phyloP scores from a whole-genome alignment of 2,113 vertebrate genomes.

The Psilopsiagon aymara region DNA sequence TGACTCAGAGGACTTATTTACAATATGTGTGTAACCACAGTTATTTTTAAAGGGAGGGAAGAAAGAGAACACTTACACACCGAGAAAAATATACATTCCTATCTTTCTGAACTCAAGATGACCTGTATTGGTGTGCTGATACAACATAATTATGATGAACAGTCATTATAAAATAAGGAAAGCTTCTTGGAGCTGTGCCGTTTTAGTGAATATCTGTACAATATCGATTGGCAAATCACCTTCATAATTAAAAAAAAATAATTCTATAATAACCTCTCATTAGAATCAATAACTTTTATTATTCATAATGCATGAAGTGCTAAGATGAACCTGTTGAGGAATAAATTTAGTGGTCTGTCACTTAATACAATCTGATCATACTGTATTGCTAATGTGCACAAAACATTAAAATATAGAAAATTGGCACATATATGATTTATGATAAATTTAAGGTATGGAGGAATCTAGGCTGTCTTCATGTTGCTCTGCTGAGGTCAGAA shows the following conservation, averaged over 20 bases:
- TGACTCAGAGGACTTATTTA: neutral
- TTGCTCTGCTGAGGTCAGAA: slow-evolving; percentile 48
- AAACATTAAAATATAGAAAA: slow-evolving; percentile 68
- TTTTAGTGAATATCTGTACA: slow-evolving; percentile 38
- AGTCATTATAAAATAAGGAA: slow-evolving; percentile 33
- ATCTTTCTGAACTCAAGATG: slow-evolving; percentile 57
- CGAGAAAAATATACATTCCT: neutral
- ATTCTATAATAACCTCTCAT: slow-evolving; percentile 65
- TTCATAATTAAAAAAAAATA: slow-evolving; percentile 33
- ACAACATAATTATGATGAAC: slow-evolving; percentile 63
- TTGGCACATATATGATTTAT: slow-evolving; percentile 66
- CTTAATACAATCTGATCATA: slow-evolving; percentile 66
- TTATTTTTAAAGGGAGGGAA: slow-evolving; percentile 26
- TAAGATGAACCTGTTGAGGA: slow-evolving; percentile 51
- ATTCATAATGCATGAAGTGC: slow-evolving; percentile 54
- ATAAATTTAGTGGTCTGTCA: slow-evolving; percentile 66
- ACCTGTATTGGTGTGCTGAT: slow-evolving; percentile 36
- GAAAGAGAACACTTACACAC: neutral
- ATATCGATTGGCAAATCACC: slow-evolving; percentile 26
- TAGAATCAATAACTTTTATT: slow-evolving; percentile 78
- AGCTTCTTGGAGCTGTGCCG: neutral
- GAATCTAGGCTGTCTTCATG: slow-evolving; percentile 31
- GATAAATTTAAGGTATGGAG: slow-evolving; percentile 49
- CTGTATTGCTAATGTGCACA: slow-evolving; percentile 66
- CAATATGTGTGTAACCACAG: neutral